Base-by-base conservation (phyloP, 2,888 invertebrate species). In the Sarcophaga rosellei region DNA sequence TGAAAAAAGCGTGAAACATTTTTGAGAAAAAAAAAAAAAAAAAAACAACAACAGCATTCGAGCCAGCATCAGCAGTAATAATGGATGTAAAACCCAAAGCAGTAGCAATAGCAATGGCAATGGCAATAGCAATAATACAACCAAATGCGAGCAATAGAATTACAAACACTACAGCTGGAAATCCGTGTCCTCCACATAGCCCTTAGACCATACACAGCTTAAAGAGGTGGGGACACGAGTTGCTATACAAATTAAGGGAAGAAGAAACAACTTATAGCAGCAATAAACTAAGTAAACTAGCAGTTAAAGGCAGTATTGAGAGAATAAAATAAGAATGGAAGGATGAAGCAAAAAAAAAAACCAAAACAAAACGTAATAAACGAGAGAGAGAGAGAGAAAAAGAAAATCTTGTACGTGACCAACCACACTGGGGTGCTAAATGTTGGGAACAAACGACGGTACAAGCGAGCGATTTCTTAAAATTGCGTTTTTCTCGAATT, bases 371-470 rank as follows among this genome's bases (percentile, higher is more conserved):
- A 91, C 91, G 91, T 92, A 92, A 92, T 92, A 92, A 92, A 92
- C 90, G 92, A 92, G 90, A 89, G 10, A 12, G 53, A 53, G 15
- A 15, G 92, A 92, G 90, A 89, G 61, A 3, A 15, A 47, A 12
- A 47, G 12, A 47, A 92, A 92, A 92, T 92, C 91, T 91, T 90
- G 91, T 92, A 92, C 92, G 92, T 92, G 92, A 92, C 92, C 92
- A 91, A 91, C 92, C 92, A 90, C 91, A 91, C 89, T 90, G 89
- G 89, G 90, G 89, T 90, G 90, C 89, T 77, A 53, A 53, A 44
- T 35, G 35, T 75, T 35, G 25, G 61, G 6, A 53, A 59, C 61
- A 44, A 70, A 74, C 62, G 53, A 63, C 21, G 61, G 65, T 57
- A 35, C 47, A 20, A 47, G 66, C 53, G 69, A 65, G 75, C 62